Evolutionary conservation across 2,888 invertebrate genomes (phyloP).

Genomic region (Hirtodrosophila cameraria): DNA sequence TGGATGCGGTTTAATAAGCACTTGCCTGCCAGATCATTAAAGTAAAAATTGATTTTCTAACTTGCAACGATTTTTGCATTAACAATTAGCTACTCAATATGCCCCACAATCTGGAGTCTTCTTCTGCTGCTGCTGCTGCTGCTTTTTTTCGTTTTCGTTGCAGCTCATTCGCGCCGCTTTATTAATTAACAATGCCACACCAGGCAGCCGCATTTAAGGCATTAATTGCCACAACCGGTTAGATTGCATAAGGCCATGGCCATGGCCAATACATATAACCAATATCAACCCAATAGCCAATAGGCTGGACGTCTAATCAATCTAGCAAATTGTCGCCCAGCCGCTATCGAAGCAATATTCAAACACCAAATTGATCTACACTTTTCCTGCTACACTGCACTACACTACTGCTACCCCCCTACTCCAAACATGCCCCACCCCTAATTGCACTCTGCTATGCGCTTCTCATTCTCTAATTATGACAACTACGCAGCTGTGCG

Average conservation of each 20-base stretch:
- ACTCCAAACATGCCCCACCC: constrained; percentile 14
- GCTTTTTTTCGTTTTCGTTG: constrained; percentile 7
- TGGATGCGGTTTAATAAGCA: constrained; percentile 63
- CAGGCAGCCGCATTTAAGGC: constrained; percentile 75
- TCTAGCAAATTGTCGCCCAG: constrained; percentile 80
- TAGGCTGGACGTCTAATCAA: constrained; percentile 72
- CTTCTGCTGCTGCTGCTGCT: constrained; percentile 6
- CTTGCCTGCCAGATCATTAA: constrained; percentile 73
- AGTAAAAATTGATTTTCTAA: constrained; percentile 80
- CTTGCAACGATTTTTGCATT: constrained; percentile 78
- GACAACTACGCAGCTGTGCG: constrained; percentile 76
- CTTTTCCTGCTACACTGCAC: background rate
- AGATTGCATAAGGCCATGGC: no score
- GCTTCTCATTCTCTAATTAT: constrained; percentile 64
- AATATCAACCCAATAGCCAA: background rate
- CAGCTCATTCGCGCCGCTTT: constrained; percentile 59
- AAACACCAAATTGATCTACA: constrained; percentile 41
- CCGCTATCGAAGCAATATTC: constrained; percentile 53
- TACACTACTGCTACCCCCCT: background rate
- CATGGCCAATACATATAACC: no score
- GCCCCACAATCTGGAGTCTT: background rate
- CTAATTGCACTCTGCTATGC: background rate
- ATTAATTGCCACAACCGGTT: constrained; percentile 74
- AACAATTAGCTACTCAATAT: constrained; percentile 60
- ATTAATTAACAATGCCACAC: constrained; percentile 80